Percentiles rank a stretch among this genome's conserved stretches.
phyloP scores from a whole-genome alignment of 2,888 invertebrate genomes.

The Cheilosia grossa region DNA sequence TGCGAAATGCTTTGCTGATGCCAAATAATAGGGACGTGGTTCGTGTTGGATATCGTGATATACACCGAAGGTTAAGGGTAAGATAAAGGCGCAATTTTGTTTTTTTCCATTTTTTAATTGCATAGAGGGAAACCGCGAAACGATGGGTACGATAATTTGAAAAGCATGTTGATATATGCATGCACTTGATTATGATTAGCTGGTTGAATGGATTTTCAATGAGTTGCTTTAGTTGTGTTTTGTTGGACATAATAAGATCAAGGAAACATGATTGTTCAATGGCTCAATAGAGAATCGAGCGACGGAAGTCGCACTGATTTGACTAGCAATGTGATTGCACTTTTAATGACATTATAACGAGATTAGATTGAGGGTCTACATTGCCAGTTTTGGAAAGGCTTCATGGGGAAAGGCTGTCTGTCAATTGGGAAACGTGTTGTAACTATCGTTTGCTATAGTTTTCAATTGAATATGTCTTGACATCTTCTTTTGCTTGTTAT shows the following conservation, averaged over 20 bases:
- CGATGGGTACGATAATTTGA: constrained; percentile 44
- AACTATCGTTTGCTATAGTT: too few species aligned
- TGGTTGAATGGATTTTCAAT: constrained; percentile 54
- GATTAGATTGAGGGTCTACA: too few species aligned
- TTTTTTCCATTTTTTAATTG: background rate
- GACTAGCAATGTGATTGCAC: too few species aligned
- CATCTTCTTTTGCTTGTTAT: too few species aligned
- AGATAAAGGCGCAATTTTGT: constrained; percentile 77
- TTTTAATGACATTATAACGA: too few species aligned
- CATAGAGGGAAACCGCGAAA: background rate
- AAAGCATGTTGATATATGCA: constrained; percentile 16
- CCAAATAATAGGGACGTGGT: constrained; percentile 89
- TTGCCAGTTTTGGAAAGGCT: too few species aligned
- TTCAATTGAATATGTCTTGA: too few species aligned
- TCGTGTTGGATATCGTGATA: constrained; percentile 91
- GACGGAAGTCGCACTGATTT: too few species aligned
- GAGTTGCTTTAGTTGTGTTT: constrained; percentile 15
- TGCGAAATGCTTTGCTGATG: constrained; percentile 87
- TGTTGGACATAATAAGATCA: constrained; percentile 19
- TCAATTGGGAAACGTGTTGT: too few species aligned
- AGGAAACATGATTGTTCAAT: background rate
- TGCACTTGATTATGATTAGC: constrained; percentile 55
- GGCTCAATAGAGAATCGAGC: too few species aligned
- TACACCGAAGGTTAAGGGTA: constrained; percentile 92
- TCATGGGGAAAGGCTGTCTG: too few species aligned